Evolutionary conservation across 23 tunicate genomes (phyloP), one percentile per base, ranked within the genome.

Genomic region (Ascidia mentula): DNA sequence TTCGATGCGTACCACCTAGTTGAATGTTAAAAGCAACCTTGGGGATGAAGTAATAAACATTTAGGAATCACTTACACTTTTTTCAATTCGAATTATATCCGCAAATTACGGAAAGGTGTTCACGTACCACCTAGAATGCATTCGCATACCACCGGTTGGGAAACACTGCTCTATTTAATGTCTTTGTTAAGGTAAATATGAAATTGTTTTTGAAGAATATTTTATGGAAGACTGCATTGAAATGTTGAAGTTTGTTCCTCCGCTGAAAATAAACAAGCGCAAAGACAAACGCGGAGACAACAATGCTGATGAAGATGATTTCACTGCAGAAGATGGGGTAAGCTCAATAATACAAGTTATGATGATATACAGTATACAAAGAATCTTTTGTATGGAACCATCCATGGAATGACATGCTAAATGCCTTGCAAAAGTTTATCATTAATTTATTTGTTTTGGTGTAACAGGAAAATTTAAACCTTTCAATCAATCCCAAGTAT

Each of bases 161-260:
- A n/a, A n/a, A n/a, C n/a, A n/a, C n/a, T n/a, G n/a, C 13, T 9
- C 24, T 6, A 53, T 53, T 26, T 9, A 20, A 20, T 6, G 1
- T 53, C 65, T 53, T 53, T 20, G 18, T 5, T 5, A 3, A 5
- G 22, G 22, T 5, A 6, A 53, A 53, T 35, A 45, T 36, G 9
- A 3, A 7, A 0, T 0, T 74, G 22, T 12, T 37, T n/a, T 40
- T 85, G n/a, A 36, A 95, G 95, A 95, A 79, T 95, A 95, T 65
- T 95, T 95, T 76, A 26, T 95, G 85, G 98, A 95, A 34, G 98
- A 95, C 45, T 89, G 94, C 78, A 89, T 94, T 31, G 95, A 94
- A 37, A 94, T 94, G 98, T 59, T 94, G 71, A 83, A 87, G 60
- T 94, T 89, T 73, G 74, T 69, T 31, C 94, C 98, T 36, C 89